A percentile compares a stretch with the other conserved stretches of the same genome.
These are phyloP conservation scores for Dendrolimus pini DNA, from an alignment of 2,888 invertebrate genomes.

Conservation along the genomic window DNA sequence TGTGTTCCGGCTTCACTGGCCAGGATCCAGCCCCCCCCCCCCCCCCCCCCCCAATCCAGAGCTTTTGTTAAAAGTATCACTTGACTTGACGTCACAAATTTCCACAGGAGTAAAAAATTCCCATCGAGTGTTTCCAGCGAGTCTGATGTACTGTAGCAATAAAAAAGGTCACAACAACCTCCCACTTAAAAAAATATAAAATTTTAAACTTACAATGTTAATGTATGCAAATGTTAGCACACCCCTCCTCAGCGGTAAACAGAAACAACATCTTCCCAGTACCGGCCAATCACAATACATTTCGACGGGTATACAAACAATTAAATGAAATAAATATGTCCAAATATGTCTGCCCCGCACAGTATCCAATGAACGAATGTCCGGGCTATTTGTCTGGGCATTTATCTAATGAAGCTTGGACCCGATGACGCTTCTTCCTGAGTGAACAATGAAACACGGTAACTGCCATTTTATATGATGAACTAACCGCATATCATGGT, in stretches of 20 bases:
- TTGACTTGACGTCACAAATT: too few species aligned
- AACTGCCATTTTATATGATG: background rate
- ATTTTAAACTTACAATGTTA: constrained; percentile 41
- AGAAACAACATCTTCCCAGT: constrained; percentile 51
- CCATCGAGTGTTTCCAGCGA: too few species aligned
- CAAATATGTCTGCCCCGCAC: background rate
- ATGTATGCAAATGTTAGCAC: constrained; percentile 48
- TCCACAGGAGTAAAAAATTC: too few species aligned
- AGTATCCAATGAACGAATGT: background rate
- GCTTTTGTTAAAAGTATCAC: too few species aligned
- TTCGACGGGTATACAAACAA: constrained; percentile 8
- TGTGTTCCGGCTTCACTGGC: too few species aligned
- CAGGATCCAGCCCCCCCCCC: too few species aligned
- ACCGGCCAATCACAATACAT: constrained; percentile 55
- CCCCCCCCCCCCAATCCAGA: too few species aligned
- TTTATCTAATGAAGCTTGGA: constrained; percentile 16
- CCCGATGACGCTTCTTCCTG: background rate
- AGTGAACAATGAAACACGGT: background rate
- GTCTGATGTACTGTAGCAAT: too few species aligned
- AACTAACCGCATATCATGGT: background rate
- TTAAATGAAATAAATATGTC: background rate
- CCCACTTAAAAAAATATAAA: too few species aligned
- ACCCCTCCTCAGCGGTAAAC: constrained; percentile 51
- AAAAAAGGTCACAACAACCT: too few species aligned
- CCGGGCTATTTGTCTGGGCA: constrained; percentile 3